Base-by-base conservation (phyloP, 2,888 invertebrate genomes). In the Folsomia manolachei region DNA sequence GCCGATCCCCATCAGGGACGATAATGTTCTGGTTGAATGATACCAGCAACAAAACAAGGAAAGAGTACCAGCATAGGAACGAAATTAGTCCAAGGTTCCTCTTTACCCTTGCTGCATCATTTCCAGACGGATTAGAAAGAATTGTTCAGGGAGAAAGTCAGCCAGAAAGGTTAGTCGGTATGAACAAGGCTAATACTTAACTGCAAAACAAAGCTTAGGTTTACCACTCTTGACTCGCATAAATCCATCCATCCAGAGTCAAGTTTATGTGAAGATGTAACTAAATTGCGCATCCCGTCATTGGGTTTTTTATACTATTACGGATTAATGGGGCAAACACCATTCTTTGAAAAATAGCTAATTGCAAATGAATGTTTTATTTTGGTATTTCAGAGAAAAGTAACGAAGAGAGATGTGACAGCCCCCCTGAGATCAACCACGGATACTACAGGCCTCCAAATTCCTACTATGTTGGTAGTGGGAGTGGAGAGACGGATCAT, bases 401-500 rank as follows among this genome's bases (percentile, higher is more conserved):
- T 52, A 27, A 67, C 60, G 56, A 24, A 26, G 27, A 4, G 7
- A 53, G 51, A 56, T 67, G 67, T 27, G n/a, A 56, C 14, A 25
- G n/a, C 18, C 67, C 67, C 21, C 67, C 67, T 19, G 18, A n/a
- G 26, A 67, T 67, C 1, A n/a, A 2, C 56, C 1, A 67, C 26
- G 67, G 67, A 2, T 56, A 25, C 19, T 67, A 67, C 56, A 7
- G 24, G 2, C 19, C 25, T 19, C 52, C 66, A 2, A 26, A 23
- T 2, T 51, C 2, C 18, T 24, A 52, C 4, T 19, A 60, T 18
- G n/a, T n/a, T n/a, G n/a, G n/a, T n/a, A 56, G n/a, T 18, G 53
- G 60, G 27, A 72, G 23, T 25, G 60, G 60, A 51, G 68, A 71
- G 26, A 63, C 53, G 14, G 66, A 69, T 26, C 69, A 63, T n/a